Percentiles rank a stretch among this genome's conserved stretches.
These are phyloP conservation scores for Thereva nobilitata DNA, from an alignment of 2,888 invertebrate species.

Conservation along the genomic window DNA sequence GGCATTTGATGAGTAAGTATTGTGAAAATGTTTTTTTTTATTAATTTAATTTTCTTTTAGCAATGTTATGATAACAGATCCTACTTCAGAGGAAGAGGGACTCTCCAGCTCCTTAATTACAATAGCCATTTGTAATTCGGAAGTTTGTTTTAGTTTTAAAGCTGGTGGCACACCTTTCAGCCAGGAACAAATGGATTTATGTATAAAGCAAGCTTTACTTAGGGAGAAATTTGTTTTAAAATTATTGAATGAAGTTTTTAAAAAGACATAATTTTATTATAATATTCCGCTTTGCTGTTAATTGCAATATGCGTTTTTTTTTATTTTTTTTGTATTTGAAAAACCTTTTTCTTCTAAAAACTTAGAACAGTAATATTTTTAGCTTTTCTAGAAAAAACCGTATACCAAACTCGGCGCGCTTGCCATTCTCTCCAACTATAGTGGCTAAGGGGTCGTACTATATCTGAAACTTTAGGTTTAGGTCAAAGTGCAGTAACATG, in stretches of 20 bases:
- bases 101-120: slow-evolving; percentile 68
- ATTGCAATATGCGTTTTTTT: no score
- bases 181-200: slow-evolving; percentile 63
- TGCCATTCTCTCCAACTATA: no score
- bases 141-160: slow-evolving; percentile 71
- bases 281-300: no score
- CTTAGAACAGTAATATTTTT: no score
- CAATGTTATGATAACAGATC: slow-evolving; percentile 72
- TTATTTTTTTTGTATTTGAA: no score
- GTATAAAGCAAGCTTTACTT: slow-evolving; percentile 65
- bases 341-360: no score
- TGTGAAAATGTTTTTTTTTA: background rate
- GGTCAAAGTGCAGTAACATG: no score
- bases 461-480: no score
- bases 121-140: slow-evolving; percentile 67
- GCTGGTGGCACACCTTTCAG: slow-evolving; percentile 72
- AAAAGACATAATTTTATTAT: background rate
- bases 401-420: no score
- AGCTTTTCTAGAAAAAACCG: no score
- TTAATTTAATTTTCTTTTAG: slow-evolving; percentile 59
- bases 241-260: slow-evolving; percentile 43
- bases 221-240: slow-evolving; percentile 61
- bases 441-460: no score
- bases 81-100: slow-evolving; percentile 80
- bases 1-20: slow-evolving; percentile 70